phyloP scores from a whole-genome alignment of 2,888 invertebrate genomes.

The Limnephilus marmoratus region DNA sequence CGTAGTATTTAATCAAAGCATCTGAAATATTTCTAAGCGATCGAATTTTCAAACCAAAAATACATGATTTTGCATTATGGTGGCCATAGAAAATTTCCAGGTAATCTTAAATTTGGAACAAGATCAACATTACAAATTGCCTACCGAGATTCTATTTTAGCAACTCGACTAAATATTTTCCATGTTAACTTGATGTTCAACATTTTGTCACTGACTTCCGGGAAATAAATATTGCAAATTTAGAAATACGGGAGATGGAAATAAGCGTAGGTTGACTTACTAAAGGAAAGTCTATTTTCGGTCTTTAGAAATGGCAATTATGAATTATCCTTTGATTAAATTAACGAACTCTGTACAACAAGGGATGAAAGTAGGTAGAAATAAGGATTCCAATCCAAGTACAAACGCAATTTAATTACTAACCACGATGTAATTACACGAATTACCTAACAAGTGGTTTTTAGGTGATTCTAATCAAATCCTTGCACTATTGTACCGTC shows the following conservation, averaged over 20 bases:
- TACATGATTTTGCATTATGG: background rate
- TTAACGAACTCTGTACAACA: background rate
- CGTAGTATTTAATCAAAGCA: too few species aligned
- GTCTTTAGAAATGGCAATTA: background rate
- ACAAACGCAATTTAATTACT: too few species aligned
- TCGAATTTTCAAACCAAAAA: too few species aligned
- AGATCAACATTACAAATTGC: background rate
- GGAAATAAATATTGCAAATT: background rate
- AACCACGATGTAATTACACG: too few species aligned
- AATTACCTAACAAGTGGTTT: too few species aligned
- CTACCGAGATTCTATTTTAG: background rate
- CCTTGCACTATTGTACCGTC: too few species aligned
- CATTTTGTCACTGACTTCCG: background rate
- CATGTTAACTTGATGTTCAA: background rate
- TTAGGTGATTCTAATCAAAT: too few species aligned
- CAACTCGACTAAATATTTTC: background rate
- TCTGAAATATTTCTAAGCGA: too few species aligned
- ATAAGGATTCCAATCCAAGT: too few species aligned
- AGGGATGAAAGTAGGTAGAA: background rate
- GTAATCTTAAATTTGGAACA: background rate
- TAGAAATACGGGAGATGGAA: background rate
- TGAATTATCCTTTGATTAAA: background rate
- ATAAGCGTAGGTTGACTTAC: background rate
- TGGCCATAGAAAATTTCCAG: background rate
- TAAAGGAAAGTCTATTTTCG: background rate